Evolutionary conservation across 2,888 invertebrate species (phyloP).

Genomic region (Exephanes ischioxanthus): DNA sequence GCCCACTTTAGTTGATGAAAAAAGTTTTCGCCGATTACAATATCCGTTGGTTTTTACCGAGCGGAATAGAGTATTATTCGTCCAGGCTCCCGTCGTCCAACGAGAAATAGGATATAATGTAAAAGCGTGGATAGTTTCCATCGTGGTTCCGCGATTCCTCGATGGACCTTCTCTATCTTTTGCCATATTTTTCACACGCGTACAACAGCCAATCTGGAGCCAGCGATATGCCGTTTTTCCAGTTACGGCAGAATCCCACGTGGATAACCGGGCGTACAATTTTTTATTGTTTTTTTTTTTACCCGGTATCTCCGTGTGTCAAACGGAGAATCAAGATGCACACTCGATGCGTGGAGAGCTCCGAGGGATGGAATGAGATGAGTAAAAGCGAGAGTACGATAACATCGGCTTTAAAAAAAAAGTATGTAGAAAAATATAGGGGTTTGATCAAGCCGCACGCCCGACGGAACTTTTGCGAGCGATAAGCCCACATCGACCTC

Average conservation of each 20-base stretch:
- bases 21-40: conserved; percentile 76
- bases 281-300: background rate
- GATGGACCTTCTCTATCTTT: background rate
- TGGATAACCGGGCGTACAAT: background rate
- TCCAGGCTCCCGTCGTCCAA: background rate
- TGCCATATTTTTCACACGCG: background rate
- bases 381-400: background rate
- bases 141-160: background rate
- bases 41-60: conserved; percentile 14
- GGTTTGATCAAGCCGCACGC: conserved; percentile 28
- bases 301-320: background rate
- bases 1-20: conserved; percentile 72
- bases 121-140: background rate
- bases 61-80: background rate
- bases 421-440: background rate
- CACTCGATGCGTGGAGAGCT: conserved; percentile 19
- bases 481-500: conserved; percentile 65
- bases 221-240: background rate
- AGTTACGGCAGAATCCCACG: background rate
- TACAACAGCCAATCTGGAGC: no score
- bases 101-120: background rate
- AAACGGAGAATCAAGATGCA: background rate
- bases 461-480: conserved; percentile 62
- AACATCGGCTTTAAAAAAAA: background rate
- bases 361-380: background rate